These are phyloP conservation scores for Xiphydria camelus DNA, from an alignment of 2,888 invertebrate genomes.

Conservation along the genomic window DNA sequence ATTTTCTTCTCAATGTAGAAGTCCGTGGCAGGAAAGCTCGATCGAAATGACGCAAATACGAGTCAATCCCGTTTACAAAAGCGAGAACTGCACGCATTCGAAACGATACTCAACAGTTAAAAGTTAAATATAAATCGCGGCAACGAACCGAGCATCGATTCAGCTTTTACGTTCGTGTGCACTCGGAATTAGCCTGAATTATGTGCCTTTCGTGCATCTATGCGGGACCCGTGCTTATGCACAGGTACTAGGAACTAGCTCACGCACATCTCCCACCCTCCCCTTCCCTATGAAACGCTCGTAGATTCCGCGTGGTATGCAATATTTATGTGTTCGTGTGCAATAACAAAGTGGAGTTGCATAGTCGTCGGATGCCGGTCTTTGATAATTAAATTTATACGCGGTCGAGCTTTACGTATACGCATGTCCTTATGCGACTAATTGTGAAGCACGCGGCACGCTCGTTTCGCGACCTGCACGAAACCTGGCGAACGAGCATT, in stretches of 20 bases:
- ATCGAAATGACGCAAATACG: too few species aligned
- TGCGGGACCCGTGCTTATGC: neutral
- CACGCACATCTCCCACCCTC: too few species aligned
- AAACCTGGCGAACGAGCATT: too few species aligned
- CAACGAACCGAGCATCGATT: constrained; percentile 36
- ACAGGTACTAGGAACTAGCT: neutral
- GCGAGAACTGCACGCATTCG: too few species aligned
- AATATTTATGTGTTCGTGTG: constrained; percentile 36
- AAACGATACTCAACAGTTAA: too few species aligned
- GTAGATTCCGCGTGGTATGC: constrained; percentile 15
- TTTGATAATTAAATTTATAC: constrained; percentile 43
- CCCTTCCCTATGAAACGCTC: too few species aligned
- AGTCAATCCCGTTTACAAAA: too few species aligned
- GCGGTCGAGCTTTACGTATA: constrained; percentile 15
- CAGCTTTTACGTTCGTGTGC: constrained; percentile 28
- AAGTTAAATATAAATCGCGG: constrained; percentile 33
- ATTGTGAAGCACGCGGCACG: constrained; percentile 24
- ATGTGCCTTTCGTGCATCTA: constrained; percentile 23
- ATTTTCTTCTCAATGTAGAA: too few species aligned
- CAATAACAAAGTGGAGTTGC: constrained; percentile 30
- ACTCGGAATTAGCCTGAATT: constrained; percentile 29
- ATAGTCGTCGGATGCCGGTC: constrained; percentile 21
- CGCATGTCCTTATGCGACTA: constrained; percentile 29
- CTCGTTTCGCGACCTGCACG: too few species aligned
- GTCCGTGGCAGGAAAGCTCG: too few species aligned